These are phyloP conservation scores for Sycophila texana DNA, from an alignment of 2,888 invertebrate species.

Conservation along the genomic window DNA sequence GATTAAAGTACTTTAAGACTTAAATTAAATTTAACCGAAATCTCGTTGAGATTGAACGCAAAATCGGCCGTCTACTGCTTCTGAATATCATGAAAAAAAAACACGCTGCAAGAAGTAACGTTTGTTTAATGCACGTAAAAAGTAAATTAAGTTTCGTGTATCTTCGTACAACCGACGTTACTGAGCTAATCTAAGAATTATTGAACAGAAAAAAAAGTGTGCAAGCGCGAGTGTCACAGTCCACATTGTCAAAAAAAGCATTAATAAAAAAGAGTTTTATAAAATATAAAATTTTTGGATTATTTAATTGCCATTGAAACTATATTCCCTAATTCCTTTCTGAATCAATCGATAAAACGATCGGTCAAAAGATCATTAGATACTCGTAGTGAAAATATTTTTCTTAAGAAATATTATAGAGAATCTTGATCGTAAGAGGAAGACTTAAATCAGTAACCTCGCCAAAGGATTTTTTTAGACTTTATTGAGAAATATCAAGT, in stretches of 20 bases:
- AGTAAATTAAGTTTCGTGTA: constrained; percentile 46
- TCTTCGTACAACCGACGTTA: constrained; percentile 42
- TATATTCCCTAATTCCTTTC: no score
- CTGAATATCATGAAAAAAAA: constrained; percentile 32
- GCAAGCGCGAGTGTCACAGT: constrained; percentile 68
- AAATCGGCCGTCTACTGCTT: constrained; percentile 34
- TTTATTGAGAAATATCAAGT: no score
- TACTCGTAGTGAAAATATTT: no score
- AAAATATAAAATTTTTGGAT: constrained; percentile 55
- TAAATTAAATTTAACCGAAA: constrained; percentile 6
- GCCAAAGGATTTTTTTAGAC: no score
- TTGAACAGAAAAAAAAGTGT: constrained; percentile 49
- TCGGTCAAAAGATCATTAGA: not conserved
- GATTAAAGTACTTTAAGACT: not conserved
- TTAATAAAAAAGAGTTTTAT: constrained; percentile 73
- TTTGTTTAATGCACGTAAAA: constrained; percentile 49
- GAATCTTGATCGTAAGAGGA: no score
- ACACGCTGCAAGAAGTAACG: constrained; percentile 36
- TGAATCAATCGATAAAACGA: not conserved
- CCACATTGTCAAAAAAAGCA: constrained; percentile 70
- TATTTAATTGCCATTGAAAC: not conserved
- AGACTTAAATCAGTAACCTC: no score
- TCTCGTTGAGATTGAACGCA: not conserved
- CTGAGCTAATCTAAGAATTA: constrained; percentile 40
- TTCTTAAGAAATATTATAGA: no score